Evolutionary conservation across 2,888 invertebrate genomes (phyloP), one percentile per base, ranked within the genome.

Genomic region (Chrysolina oricalcia): DNA sequence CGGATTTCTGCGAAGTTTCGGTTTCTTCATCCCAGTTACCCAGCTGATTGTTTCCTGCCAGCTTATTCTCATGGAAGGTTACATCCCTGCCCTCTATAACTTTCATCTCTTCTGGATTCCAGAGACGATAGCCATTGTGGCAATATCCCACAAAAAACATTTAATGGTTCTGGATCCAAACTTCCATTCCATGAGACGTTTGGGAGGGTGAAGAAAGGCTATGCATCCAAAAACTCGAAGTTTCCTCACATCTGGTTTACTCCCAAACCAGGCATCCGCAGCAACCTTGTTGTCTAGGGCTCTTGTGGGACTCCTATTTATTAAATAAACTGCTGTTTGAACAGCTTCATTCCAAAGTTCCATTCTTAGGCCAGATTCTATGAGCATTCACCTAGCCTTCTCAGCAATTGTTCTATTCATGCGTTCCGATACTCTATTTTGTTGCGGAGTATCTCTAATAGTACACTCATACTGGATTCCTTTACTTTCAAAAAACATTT

Each of bases 91-190:
- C 40, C 11, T 41, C 19, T 8, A 68, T 68, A 5, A 68, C 53
- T 48, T 46, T 68, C 15, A 9, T 68, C 15, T 68, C 35, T 19
- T 21, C n/a, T n/a, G 40, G 19, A 50, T 68, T 17, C 68, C 68
- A 68, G n/a, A 68, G 19, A n/a, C 68, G 48, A 50, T 53, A 68
- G 23, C 68, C 68, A 68, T 68, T 68, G 21, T 21, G 40, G 48
- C 50, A 68, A 23, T 68, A 68, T 11, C 68, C 68, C 17, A 68
- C 50, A n/a, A 68, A 13, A 17, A 41, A 23, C 68, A 68, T 15
- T 68, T 35, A 11, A 53, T 17, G 23, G 40, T 50, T 17, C 56
- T 56, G 11, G 56, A n/a, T 46, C 46, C 46, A 46, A 46, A 46
- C 46, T 46, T 46, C 46, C 46, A 46, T 4, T 46, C 46, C n/a